These are phyloP conservation scores for Scylla paramamosain DNA, from an alignment of 1,140 invertebrate species.

Conservation along the genomic window DNA sequence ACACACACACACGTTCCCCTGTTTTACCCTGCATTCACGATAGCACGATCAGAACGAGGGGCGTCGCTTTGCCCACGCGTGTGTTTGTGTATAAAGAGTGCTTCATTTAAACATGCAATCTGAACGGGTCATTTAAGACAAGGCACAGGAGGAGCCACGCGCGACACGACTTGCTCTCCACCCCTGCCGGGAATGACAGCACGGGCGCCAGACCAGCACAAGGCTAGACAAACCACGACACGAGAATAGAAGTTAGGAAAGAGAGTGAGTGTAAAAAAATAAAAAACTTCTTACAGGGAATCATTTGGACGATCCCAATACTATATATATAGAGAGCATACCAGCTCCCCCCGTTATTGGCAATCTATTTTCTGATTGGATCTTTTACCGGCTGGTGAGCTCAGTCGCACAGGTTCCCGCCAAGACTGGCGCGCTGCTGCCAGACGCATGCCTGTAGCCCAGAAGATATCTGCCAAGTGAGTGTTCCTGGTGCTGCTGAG, in stretches of 20 bases:
- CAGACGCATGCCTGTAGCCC: neutral
- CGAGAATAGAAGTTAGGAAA: neutral
- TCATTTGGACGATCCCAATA: neutral
- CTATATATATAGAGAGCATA: conserved; percentile 1
- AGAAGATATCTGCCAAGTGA: neutral
- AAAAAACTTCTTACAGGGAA: neutral
- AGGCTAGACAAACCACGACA: neutral
- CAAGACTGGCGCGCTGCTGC: neutral
- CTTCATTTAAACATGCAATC: no score
- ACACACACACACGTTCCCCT: neutral
- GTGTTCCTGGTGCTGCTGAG: neutral
- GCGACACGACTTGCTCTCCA: neutral
- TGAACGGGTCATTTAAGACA: no score
- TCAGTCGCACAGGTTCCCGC: neutral
- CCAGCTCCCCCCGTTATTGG: conserved; percentile 39
- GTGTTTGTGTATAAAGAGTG: no score
- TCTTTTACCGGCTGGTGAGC: conserved; percentile 46
- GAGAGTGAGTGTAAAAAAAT: no score
- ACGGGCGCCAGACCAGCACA: neutral
- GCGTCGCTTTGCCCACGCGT: no score
- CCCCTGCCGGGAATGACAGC: neutral
- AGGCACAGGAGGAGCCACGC: no score
- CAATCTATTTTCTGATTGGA: conserved; percentile 56
- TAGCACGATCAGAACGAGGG: no score
- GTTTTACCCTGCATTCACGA: neutral